Evolutionary conservation across 2,797 vertebrate species (phyloP).

Genomic region (Enoplosus armatus): DNA sequence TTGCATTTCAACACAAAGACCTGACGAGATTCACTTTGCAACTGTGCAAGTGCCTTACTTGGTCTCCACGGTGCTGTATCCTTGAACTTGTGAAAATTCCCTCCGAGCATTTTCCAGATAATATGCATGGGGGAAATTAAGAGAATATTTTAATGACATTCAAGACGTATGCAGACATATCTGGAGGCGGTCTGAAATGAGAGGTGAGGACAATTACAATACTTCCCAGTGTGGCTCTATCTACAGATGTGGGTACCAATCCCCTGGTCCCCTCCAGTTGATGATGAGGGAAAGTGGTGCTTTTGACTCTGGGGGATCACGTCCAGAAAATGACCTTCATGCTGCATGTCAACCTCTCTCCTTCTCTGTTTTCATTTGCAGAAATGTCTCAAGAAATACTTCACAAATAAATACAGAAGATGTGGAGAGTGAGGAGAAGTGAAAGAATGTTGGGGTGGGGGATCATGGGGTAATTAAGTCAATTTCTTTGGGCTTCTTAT

Average conservation of each 20-base stretch:
- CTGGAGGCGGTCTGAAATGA: conserved; percentile 73
- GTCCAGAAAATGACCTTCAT: conserved; percentile 51
- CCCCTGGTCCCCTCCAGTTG: conserved; percentile 44
- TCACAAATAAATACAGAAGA: not conserved
- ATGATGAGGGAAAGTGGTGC: conserved; percentile 63
- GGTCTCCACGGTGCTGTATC: conserved; percentile 51
- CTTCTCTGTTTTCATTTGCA: conserved; percentile 13
- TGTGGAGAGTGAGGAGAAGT: not conserved
- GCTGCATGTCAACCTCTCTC: conserved; percentile 24
- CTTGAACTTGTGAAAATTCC: conserved; percentile 72
- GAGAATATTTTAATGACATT: conserved; percentile 76
- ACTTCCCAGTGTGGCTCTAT: conserved; percentile 50
- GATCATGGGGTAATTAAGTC: not conserved
- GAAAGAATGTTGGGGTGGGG: not conserved
- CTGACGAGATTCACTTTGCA: conserved; percentile 45
- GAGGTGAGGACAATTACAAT: conserved; percentile 66
- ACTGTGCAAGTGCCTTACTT: conserved; percentile 35
- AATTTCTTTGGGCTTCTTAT: conserved; percentile 14
- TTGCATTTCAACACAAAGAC: conserved; percentile 45
- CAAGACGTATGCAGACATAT: conserved; percentile 68
- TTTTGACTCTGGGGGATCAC: conserved; percentile 30
- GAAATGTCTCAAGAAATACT: not conserved
- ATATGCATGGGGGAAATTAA: conserved; percentile 75
- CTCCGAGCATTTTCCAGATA: conserved; percentile 69
- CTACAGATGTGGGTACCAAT: conserved; percentile 47